Conservation (phyloP, 2,797 vertebrate genomes). For the Limnodromus scolopaceus region DNA sequence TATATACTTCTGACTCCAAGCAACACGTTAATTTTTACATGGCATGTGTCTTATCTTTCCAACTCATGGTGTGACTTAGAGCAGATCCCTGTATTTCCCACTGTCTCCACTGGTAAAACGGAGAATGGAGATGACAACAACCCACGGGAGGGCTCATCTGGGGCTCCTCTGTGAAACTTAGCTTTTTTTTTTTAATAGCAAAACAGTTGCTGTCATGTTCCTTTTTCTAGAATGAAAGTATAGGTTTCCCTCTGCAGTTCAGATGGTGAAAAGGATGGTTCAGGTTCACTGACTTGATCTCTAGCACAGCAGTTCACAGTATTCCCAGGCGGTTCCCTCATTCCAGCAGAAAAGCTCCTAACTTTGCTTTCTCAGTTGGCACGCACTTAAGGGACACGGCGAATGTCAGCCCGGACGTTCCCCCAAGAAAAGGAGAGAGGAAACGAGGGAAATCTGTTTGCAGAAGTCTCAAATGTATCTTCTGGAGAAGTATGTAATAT, state of each 20-base stretch:
- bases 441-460: background rate
- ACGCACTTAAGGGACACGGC: background rate
- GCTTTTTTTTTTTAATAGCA: background rate
- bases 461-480: background rate
- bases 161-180: background rate
- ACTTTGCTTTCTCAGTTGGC: background rate
- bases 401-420: background rate
- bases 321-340: background rate
- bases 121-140: background rate
- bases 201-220: background rate
- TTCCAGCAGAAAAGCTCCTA: background rate
- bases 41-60: background rate
- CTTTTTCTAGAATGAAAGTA: background rate
- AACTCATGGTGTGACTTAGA: rapidly evolving
- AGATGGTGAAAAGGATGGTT: background rate
- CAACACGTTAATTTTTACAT: background rate
- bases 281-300: background rate
- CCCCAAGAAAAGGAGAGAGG: background rate
- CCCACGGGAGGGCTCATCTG: background rate
- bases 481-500: background rate
- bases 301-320: background rate
- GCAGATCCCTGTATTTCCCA: background rate
- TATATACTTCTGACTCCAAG: background rate
- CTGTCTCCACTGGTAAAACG: background rate
- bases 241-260: constrained; percentile 37